Conservation (phyloP, 2,888 invertebrate genomes). For the Amblyteles armatorius region DNA sequence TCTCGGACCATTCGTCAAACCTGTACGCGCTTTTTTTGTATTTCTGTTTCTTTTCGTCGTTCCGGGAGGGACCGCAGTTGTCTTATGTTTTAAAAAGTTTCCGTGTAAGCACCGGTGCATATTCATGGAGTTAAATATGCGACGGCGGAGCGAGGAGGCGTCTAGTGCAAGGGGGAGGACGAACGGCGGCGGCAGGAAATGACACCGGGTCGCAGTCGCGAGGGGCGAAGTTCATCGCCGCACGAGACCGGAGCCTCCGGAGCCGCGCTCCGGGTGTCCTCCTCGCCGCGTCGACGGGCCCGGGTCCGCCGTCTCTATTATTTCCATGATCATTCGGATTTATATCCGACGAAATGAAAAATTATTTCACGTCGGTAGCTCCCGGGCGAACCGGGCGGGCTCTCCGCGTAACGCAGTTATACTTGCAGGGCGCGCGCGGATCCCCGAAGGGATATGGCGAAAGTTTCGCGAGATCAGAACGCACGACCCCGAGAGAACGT, state of each 20-base stretch:
- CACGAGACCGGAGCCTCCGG: background rate
- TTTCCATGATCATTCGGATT: constrained; percentile 52
- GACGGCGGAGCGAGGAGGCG: background rate
- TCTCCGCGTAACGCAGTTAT: constrained; percentile 12
- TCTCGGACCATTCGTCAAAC: background rate
- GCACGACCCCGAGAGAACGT: constrained; percentile 25
- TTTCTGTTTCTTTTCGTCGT: background rate
- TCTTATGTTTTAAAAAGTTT: background rate
- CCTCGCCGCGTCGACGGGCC: background rate
- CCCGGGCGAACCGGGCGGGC: background rate
- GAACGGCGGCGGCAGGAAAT: background rate
- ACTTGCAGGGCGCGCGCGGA: background rate
- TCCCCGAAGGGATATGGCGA: constrained; percentile 32
- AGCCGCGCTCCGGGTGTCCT: background rate
- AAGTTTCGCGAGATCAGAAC: constrained; percentile 46
- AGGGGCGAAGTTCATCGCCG: background rate
- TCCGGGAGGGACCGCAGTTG: background rate
- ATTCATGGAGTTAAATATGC: constrained; percentile 7
- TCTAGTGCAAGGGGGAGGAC: background rate
- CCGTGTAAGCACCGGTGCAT: background rate
- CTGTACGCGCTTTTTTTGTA: background rate
- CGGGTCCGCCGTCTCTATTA: constrained; percentile 7
- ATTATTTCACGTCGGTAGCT: constrained; percentile 49
- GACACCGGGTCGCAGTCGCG: background rate
- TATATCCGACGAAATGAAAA: constrained; percentile 56